Evolutionary conservation across 1,140 invertebrate species (phyloP), one percentile per base, ranked within the genome.

Genomic region (Monomorium pharaonis): DNA sequence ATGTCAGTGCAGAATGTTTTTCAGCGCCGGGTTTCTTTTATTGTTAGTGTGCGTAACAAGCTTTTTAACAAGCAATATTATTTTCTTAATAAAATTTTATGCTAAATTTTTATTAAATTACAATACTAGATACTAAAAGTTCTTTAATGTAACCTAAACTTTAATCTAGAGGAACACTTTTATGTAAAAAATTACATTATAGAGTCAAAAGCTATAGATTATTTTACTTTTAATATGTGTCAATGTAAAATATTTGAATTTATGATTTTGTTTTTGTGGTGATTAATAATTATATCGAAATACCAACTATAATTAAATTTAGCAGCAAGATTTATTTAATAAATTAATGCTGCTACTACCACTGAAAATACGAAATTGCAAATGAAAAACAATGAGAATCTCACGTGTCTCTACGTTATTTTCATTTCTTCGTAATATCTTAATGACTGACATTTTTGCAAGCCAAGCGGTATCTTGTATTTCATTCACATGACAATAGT

Each of bases 401-500:
- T 72, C 78, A 37, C 67, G 78, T 83, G 67, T 1, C 42, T 47
- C 7, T 27, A 3, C 24, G 24, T 60, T 83, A 72, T 83, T 72
- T 60, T 72, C 37, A 44, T 74, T 72, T 18, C 54, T 60, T 60
- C 33, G 3, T 80, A n/a, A 80, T 33, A 47, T 33, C 37, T 72
- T 58, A 83, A 83, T 74, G 67, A 47, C 51, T 74, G 51, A 83
- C 51, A 83, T 83, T 72, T 74, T 60, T 74, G 67, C 78, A 74
- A 72, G 37, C 3, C 2, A 42, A 72, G 24, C 9, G 67, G 9
- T 51, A 44, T n/a, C 24, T n/a, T 58, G 24, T 51, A 72, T 81
- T 72, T 24, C 65, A 54, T 24, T 83, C n/a, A 83, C 67, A 51
- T 81, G 65, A 58, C 67, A 47, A 47, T 83, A 58, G n/a, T 24